Evolutionary conservation across 1,140 invertebrate species (phyloP), one percentile per base, ranked within the genome.

Genomic region (Subanguina moxae): DNA sequence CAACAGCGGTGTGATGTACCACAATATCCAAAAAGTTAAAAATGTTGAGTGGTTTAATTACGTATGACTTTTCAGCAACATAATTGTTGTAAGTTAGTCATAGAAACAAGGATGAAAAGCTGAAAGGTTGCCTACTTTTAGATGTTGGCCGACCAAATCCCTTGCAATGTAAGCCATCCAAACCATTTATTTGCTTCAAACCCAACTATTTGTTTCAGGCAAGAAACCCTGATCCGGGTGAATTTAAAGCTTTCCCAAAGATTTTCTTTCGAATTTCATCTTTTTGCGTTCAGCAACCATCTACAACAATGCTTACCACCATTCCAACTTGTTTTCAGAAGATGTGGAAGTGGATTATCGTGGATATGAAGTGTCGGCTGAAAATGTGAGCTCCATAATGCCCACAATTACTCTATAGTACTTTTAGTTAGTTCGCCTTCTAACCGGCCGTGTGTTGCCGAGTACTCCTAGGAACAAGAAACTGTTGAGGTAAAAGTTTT

Each of bases 61-160:
- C 3, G 3, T 38, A 30, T 25, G 58, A 57, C 45, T 76, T 78
- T 74, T 62, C 73, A 86, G 86, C 74, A 86, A 88, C 65, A 98
- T 98, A 58, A 97, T 97, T 77, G 83, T 98, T 43, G 32, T 38
- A 38, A 38, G 32, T 38, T 38, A 5, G 11, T 11, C 32, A 38
- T 38, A 3, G 11, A 38, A 38, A 38, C 32, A 11, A 38, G 11
- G 32, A 11, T 38, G 11, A 11, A 5, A 5, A 11, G 32, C 32
- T 38, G 32, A 5, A 5, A 3, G 32, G 32, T 38, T 38, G 3
- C 32, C 11, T 38, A 11, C 32, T 38, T 38, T 38, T 38, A 38
- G 32, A 97, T 97, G 94, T 89, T 99, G 57, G 94, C 95, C 25
- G 96, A 99, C 85, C 95, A 99, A 80, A 97, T 98, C 93, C 94